These are phyloP conservation scores for Tipula helvola DNA, from an alignment of 2,888 invertebrate species.

Conservation along the genomic window DNA sequence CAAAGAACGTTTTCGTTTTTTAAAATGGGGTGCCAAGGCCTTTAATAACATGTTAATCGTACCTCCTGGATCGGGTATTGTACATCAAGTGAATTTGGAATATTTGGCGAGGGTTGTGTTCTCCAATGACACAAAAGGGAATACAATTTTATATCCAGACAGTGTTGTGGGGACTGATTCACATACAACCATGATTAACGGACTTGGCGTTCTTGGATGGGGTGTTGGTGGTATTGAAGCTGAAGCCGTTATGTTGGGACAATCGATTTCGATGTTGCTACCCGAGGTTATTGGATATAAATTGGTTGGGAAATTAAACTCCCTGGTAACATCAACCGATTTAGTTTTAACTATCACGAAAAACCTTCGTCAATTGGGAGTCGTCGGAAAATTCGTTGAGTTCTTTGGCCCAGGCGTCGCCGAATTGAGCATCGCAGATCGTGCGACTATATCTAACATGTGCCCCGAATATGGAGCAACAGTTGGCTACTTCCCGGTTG, in stretches of 20 bases:
- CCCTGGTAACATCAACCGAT: conserved; percentile 89
- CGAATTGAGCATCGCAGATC: conserved; percentile 85
- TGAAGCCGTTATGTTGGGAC: conserved; percentile 97
- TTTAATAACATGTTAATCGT: conserved; percentile 95
- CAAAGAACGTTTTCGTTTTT: conserved; percentile 86
- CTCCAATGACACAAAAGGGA: conserved; percentile 27
- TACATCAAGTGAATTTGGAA: conserved; percentile 96
- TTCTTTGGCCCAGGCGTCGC: conserved; percentile 92
- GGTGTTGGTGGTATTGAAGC: conserved; percentile 96
- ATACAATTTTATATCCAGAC: conserved; percentile 64
- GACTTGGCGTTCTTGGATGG: conserved; percentile 93
- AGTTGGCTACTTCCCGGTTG: conserved; percentile 89
- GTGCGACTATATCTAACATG: conserved; percentile 98
- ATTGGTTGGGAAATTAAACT: conserved; percentile 65
- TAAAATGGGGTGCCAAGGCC: conserved; percentile 97
- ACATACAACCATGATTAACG: conserved; percentile 98
- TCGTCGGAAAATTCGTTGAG: conserved; percentile 97
- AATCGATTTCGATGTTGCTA: conserved; percentile 91
- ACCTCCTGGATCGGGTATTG: conserved; percentile 96
- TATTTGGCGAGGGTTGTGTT: conserved; percentile 89
- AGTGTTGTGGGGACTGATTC: conserved; percentile 96
- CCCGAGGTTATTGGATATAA: conserved; percentile 95
- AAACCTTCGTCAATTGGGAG: conserved; percentile 84
- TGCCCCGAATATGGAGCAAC: conserved; percentile 98
- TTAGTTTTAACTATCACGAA: conserved; percentile 95